Percentiles rank a stretch among this genome's conserved stretches.
Conservation (phyloP, 23 tunicate genomes). For the Styela plicata region DNA sequence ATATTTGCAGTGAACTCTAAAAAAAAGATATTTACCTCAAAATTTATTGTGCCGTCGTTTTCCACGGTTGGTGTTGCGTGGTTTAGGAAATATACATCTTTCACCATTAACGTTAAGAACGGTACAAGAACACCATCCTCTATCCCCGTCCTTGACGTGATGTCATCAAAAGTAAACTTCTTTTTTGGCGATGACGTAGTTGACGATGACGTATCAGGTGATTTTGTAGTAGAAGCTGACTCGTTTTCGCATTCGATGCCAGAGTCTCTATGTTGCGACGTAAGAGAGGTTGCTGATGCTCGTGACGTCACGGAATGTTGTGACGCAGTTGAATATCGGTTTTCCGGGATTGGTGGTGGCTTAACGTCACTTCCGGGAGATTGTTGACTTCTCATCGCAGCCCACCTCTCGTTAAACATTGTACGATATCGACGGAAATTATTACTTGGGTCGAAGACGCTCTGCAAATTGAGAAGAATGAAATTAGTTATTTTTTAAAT, state of each 20-base stretch:
- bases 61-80: constrained; percentile 80
- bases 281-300: constrained; percentile 45
- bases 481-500: neutral
- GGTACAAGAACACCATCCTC: constrained; percentile 82
- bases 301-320: constrained; percentile 62
- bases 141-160: constrained; percentile 12
- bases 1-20: no score
- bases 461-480: constrained; percentile 29
- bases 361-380: constrained; percentile 1
- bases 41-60: constrained; percentile 67
- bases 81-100: constrained; percentile 90
- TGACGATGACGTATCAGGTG: constrained; percentile 17
- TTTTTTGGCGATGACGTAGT: constrained; percentile 33
- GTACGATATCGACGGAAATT: constrained; percentile 79
- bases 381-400: constrained; percentile 30
- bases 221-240: constrained; percentile 3
- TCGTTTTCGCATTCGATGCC: constrained; percentile 90
- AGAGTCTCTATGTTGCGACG: constrained; percentile 88
- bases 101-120: constrained; percentile 74
- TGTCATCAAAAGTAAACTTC: constrained; percentile 47
- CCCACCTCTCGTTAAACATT: constrained; percentile 36
- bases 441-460: constrained; percentile 78
- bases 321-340: constrained; percentile 56
- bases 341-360: constrained; percentile 9
- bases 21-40: constrained; percentile 88